These are phyloP conservation scores for Ophion ventricosus DNA, from an alignment of 2,888 invertebrate genomes.

Conservation along the genomic window DNA sequence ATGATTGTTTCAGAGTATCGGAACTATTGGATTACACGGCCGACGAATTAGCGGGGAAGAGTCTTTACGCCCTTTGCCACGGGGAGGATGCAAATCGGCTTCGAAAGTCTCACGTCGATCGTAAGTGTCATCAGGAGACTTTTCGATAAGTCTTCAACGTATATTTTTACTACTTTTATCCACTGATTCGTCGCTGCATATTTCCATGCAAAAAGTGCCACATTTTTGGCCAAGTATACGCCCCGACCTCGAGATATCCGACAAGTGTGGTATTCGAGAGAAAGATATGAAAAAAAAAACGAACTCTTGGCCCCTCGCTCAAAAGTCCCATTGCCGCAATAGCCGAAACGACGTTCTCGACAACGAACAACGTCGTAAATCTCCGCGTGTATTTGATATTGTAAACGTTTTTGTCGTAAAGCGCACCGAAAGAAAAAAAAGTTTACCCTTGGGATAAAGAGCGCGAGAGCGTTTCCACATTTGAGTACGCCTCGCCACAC, in stretches of 20 bases:
- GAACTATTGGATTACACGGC: slow-evolving; percentile 96
- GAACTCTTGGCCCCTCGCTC: neutral
- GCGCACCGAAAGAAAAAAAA: slow-evolving; percentile 54
- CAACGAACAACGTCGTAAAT: slow-evolving; percentile 67
- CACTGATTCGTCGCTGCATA: neutral
- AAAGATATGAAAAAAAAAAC: slow-evolving; percentile 5
- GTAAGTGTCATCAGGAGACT: slow-evolving; percentile 88
- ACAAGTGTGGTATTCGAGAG: neutral
- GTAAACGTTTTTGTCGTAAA: slow-evolving; percentile 77
- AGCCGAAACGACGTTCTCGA: slow-evolving; percentile 42
- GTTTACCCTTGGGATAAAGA: slow-evolving; percentile 40
- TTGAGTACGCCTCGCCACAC: slow-evolving; percentile 70
- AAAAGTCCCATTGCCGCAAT: neutral
- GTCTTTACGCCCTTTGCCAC: slow-evolving; percentile 96
- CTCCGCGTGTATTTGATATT: slow-evolving; percentile 72
- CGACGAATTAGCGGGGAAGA: slow-evolving; percentile 96
- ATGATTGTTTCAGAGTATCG: slow-evolving; percentile 88
- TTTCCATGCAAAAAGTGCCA: neutral
- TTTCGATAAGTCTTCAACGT: neutral
- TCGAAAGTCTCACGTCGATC: slow-evolving; percentile 96
- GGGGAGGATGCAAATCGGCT: slow-evolving; percentile 97
- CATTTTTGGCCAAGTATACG: neutral
- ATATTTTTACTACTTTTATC: neutral
- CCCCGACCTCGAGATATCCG: neutral
- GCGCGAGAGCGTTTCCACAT: slow-evolving; percentile 71